A percentile compares a stretch with the other conserved stretches of the same genome.
Conservation (phyloP, 1,140 invertebrate genomes). For the Condylostylus longicornis region DNA sequence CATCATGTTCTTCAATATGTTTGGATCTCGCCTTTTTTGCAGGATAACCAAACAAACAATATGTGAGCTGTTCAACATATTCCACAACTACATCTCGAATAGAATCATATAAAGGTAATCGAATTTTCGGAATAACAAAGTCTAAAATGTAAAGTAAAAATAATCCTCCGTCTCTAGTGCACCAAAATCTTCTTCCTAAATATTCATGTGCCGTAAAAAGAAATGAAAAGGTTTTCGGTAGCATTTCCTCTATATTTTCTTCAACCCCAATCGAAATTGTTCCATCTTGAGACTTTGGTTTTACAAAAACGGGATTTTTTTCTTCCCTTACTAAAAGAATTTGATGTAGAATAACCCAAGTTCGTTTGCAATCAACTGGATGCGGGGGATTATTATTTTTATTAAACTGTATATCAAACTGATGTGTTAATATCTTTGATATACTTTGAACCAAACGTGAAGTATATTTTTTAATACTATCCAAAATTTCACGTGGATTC, state of each 20-base stretch:
- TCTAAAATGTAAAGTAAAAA: slow-evolving; percentile 63
- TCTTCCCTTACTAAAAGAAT: slow-evolving; percentile 44
- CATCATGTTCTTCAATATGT: slow-evolving; percentile 67
- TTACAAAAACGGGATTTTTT: slow-evolving; percentile 18
- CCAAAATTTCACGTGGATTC: slow-evolving; percentile 35
- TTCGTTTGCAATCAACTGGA: slow-evolving; percentile 50
- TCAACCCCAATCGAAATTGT: neutral
- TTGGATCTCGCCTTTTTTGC: slow-evolving; percentile 55
- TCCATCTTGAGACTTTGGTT: neutral
- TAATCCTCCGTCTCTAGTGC: slow-evolving; percentile 55
- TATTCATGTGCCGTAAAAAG: slow-evolving; percentile 73
- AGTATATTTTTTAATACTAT: slow-evolving; percentile 31
- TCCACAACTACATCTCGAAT: slow-evolving; percentile 13
- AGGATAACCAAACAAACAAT: slow-evolving; percentile 76
- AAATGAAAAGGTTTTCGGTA: slow-evolving; percentile 62
- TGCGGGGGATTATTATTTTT: slow-evolving; percentile 43
- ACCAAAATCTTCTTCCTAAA: slow-evolving; percentile 61
- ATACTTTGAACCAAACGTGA: slow-evolving; percentile 55
- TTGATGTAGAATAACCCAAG: slow-evolving; percentile 71
- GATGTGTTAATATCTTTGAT: slow-evolving; percentile 53
- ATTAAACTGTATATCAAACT: slow-evolving; percentile 42
- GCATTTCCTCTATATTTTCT: slow-evolving; percentile 39
- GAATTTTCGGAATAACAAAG: slow-evolving; percentile 49
- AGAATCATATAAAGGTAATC: slow-evolving; percentile 37
- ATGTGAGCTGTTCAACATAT: slow-evolving; percentile 74